Conservation (phyloP, 2,113 vertebrate genomes). For the Phalacrocorax aristotelis region DNA sequence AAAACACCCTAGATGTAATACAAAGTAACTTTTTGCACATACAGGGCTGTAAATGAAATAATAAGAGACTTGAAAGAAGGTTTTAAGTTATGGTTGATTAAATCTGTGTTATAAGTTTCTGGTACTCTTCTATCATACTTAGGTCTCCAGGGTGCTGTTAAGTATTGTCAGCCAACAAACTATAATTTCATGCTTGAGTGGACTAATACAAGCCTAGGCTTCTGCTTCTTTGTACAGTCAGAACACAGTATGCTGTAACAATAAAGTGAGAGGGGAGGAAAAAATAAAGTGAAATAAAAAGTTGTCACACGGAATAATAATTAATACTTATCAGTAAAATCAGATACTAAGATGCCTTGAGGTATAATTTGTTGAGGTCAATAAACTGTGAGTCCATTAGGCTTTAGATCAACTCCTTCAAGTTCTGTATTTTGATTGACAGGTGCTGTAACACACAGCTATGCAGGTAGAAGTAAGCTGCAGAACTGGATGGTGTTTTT, state of each 20-base stretch:
- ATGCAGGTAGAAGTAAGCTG: not conserved
- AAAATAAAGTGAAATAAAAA: not conserved
- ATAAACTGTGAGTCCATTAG: not conserved
- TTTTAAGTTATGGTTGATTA: constrained; percentile 53
- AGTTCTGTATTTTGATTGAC: not conserved
- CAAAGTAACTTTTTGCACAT: not conserved
- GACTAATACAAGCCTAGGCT: constrained; percentile 21
- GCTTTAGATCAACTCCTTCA: not conserved
- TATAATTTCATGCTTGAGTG: constrained; percentile 62
- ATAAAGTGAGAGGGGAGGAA: not conserved
- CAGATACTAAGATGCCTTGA: not conserved
- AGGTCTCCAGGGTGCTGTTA: constrained; percentile 42
- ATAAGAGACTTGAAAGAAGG: constrained; percentile 9
- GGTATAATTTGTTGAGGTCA: not conserved
- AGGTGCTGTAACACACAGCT: not conserved
- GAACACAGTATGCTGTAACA: not conserved
- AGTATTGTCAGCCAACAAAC: constrained; percentile 47
- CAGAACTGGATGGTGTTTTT: not conserved
- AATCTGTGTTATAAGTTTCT: not conserved
- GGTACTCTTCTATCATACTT: not conserved
- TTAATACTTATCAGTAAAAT: not conserved
- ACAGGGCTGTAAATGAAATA: constrained; percentile 51
- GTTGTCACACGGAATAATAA: not conserved
- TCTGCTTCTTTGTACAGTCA: not conserved
- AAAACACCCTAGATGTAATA: not conserved